These are phyloP conservation scores for human DNA, from an alignment of 2,113 vertebrate genomes.

Conservation along the genomic window DNA sequence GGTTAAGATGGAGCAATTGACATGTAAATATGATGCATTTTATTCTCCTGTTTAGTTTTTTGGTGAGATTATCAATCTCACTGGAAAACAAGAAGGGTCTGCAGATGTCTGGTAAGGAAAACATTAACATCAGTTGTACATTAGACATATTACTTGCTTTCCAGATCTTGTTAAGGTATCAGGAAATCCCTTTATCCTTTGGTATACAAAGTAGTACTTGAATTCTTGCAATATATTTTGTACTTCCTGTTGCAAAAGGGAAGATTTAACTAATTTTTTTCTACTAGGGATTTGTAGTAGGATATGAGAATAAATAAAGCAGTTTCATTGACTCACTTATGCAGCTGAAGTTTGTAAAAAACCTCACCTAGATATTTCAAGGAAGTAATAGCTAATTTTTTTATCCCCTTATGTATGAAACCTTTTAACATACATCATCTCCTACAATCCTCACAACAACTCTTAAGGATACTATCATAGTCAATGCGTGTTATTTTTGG, in stretches of 20 bases:
- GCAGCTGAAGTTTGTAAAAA: not conserved
- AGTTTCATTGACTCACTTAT: not conserved
- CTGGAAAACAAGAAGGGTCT: not conserved
- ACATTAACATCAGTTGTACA: not conserved
- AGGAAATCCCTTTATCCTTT: conserved; percentile 5
- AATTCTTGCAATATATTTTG: not conserved
- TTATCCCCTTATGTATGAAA: not conserved
- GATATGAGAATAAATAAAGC: not conserved
- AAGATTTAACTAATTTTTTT: not conserved
- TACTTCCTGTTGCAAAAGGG: not conserved
- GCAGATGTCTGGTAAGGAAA: not conserved
- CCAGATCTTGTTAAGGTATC: not conserved
- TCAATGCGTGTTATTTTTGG: not conserved
- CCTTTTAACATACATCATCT: not conserved
- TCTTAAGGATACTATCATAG: not conserved
- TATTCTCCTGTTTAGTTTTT: not conserved
- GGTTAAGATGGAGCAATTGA: not conserved
- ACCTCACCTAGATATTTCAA: not conserved
- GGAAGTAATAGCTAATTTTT: not conserved
- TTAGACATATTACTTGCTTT: not conserved
- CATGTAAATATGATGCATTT: not conserved
- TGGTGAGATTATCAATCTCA: not conserved
- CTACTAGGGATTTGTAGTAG: not conserved
- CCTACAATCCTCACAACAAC: not conserved
- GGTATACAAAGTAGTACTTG: not conserved